Evolutionary conservation across 2,888 invertebrate genomes (phyloP), one percentile per base, ranked within the genome.

Genomic region (Aleiodes testaceus): DNA sequence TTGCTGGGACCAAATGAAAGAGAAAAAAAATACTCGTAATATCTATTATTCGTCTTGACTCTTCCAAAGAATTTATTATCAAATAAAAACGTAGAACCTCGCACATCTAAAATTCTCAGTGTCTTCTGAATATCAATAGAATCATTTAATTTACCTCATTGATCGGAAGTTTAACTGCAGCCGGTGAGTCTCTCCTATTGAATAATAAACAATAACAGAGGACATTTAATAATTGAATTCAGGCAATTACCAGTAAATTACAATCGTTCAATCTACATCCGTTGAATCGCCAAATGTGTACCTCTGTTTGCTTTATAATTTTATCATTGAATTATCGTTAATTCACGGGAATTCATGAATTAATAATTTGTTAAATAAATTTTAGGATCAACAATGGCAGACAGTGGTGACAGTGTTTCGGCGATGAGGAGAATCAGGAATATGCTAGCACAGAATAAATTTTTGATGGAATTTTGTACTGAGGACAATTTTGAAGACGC

Each of bases 401-500:
- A 45, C 14, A 74, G 50, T 70, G 63, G 49, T 6, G 70, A 75
- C 53, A 77, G 70, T 63, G 18, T 73, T 11, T 66, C 66, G 1
- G 70, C 75, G 5, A 69, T 75, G 68, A 73, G 72, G 50, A 72
- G 71, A 63, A 68, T 78, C 2, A 73, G 71, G 66, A 71, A 72
- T 42, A 66, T 74, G 9, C 52, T 79, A 2, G 74, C 74, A 11
- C 3, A 72, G 20, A 20, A 75, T 73, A 49, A 67, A 26, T 36
- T 20, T 67, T 11, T 64, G 16, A 42, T 18, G 9, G 53, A 72
- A 22, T 81, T 80, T 70, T 81, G 81, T 61, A 78, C 74, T 26
- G 44, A 67, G 2, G 73, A 78, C 7, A 80, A 79, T 75, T 76
- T 80, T 66, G 71, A 76, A 6, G 78, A 79, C 18, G 79, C 80